Evolutionary conservation across 2,113 vertebrate genomes (phyloP).

Genomic region (Pica pica): DNA sequence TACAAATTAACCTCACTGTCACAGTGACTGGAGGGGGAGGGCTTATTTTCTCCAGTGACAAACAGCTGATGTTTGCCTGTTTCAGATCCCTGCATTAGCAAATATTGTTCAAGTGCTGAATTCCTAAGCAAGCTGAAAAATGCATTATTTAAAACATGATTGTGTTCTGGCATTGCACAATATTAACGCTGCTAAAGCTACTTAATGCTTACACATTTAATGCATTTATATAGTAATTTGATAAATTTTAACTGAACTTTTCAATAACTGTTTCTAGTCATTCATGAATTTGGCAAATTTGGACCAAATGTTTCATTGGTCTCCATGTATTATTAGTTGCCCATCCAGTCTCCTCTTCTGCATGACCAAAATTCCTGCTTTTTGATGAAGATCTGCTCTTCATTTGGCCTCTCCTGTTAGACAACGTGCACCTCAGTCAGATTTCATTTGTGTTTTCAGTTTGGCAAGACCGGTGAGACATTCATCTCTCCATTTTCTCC

Average conservation of each 20-base stretch:
- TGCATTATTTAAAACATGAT: slow-evolving; percentile 20
- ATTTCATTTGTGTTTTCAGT: slow-evolving; percentile 78
- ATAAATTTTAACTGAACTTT: neutral
- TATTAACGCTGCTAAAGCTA: neutral
- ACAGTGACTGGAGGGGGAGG: neutral
- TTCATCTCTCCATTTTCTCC: slow-evolving; percentile 83
- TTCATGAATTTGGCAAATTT: neutral
- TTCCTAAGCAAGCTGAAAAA: slow-evolving; percentile 36
- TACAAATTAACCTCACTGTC: neutral
- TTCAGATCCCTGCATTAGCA: slow-evolving; percentile 18
- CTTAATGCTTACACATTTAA: neutral
- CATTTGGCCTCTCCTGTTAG: neutral
- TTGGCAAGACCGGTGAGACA: slow-evolving; percentile 82
- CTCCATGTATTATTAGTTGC: neutral
- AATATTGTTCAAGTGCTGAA: slow-evolving; percentile 19
- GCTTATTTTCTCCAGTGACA: neutral
- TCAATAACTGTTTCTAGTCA: neutral
- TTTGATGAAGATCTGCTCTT: neutral
- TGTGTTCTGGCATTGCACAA: slow-evolving; percentile 10
- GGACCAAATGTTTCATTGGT: neutral
- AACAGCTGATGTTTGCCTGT: slow-evolving; percentile 14
- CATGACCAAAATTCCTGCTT: neutral
- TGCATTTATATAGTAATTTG: neutral
- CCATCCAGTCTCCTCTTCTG: neutral
- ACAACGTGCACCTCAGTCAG: slow-evolving; percentile 22